These are phyloP conservation scores for Julus scanicus DNA, from an alignment of 2,888 invertebrate species.

Conservation along the genomic window DNA sequence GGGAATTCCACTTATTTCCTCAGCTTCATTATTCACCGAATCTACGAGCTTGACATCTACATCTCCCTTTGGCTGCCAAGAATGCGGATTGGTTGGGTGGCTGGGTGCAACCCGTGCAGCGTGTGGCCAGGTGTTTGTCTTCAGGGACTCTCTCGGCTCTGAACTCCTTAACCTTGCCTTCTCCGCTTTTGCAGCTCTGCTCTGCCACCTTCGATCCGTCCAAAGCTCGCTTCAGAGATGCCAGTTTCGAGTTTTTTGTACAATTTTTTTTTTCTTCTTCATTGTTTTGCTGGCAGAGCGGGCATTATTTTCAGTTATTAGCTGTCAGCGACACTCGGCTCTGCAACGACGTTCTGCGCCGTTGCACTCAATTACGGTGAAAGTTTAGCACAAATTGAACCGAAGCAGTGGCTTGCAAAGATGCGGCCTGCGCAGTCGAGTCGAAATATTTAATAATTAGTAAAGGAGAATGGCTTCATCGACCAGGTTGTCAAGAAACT, in stretches of 20 bases:
- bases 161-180: slow-evolving; percentile 35
- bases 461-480: not conserved
- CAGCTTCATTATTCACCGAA: slow-evolving; percentile 37
- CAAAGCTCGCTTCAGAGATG: not conserved
- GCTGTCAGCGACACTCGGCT: slow-evolving; percentile 13
- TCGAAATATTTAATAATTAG: not conserved
- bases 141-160: slow-evolving; percentile 35
- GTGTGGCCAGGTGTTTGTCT: slow-evolving; percentile 50
- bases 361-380: not conserved
- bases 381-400: slow-evolving; percentile 12
- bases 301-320: slow-evolving; percentile 30
- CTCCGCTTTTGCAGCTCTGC: not conserved
- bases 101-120: slow-evolving; percentile 46
- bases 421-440: not conserved
- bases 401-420: not conserved
- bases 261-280: not conserved
- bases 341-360: not conserved
- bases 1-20: slow-evolving; percentile 49
- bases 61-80: slow-evolving; percentile 46
- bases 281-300: not conserved
- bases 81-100: slow-evolving; percentile 50
- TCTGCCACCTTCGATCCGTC: slow-evolving; percentile 35
- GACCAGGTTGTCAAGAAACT: not conserved
- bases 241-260: not conserved
- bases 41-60: slow-evolving; percentile 49